phyloP scores from a whole-genome alignment of 2,888 invertebrate species.

The Mimachlamys varia region DNA sequence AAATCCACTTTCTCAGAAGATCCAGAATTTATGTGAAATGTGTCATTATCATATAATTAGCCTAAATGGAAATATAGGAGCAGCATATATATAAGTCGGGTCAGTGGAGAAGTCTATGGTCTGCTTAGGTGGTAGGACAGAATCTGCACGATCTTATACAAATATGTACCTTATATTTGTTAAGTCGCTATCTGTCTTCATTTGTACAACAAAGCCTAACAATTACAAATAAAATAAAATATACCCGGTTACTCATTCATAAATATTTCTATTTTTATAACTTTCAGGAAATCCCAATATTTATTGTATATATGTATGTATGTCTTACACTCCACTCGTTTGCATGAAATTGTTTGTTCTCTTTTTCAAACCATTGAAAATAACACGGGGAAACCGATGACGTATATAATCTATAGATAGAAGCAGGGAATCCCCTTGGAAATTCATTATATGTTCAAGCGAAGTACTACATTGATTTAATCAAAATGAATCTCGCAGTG shows the following conservation, averaged over 20 bases:
- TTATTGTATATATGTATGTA: too few species aligned
- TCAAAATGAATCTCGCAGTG: not conserved
- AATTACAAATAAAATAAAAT: too few species aligned
- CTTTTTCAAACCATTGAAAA: too few species aligned
- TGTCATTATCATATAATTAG: constrained; percentile 3
- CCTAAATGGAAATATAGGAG: not conserved
- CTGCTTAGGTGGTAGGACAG: not conserved
- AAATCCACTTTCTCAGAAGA: not conserved
- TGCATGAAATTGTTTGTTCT: too few species aligned
- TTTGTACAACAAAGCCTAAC: not conserved
- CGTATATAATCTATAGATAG: not conserved
- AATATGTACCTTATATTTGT: not conserved
- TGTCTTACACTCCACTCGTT: too few species aligned
- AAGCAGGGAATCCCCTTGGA: not conserved
- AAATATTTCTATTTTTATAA: too few species aligned
- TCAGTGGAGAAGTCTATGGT: not conserved
- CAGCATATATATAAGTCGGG: not conserved
- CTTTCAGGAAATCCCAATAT: too few species aligned
- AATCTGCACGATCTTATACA: not conserved
- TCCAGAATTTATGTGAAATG: not conserved
- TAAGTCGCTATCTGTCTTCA: not conserved
- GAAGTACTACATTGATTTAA: not conserved
- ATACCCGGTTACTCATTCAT: too few species aligned
- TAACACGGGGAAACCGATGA: not conserved
- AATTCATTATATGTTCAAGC: not conserved